Evolutionary conservation across 2,888 invertebrate species (phyloP).

Genomic region (Spodoptera exigua): DNA sequence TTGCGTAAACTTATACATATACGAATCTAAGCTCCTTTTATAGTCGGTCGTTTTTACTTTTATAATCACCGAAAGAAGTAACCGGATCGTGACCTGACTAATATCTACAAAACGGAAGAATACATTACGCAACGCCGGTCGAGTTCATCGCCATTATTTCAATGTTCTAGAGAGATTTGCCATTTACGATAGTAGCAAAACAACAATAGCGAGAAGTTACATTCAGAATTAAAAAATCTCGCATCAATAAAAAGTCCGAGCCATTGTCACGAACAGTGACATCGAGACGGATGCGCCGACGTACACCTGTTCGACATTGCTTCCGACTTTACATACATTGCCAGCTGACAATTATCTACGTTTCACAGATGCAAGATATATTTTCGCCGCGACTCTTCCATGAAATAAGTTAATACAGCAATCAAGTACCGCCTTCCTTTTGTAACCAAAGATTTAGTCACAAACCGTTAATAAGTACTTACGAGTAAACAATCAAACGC

Average conservation of each 20-base stretch:
- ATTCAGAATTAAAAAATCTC: slow-evolving; percentile 39
- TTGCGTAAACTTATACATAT: slow-evolving; percentile 36
- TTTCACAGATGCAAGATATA: slow-evolving; percentile 14
- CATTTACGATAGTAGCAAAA: slow-evolving; percentile 43
- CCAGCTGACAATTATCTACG: slow-evolving; percentile 2
- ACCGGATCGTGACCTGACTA: slow-evolving; percentile 52
- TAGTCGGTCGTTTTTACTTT: slow-evolving; percentile 28
- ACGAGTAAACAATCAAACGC: not conserved
- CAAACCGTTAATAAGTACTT: not conserved
- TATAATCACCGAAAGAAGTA: slow-evolving; percentile 48
- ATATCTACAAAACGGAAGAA: slow-evolving; percentile 51
- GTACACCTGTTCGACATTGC: slow-evolving; percentile 5
- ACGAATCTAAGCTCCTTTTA: slow-evolving; percentile 25
- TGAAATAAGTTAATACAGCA: not conserved
- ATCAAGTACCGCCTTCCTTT: not conserved
- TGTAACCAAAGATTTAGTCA: not conserved
- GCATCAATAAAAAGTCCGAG: slow-evolving; percentile 52
- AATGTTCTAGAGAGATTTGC: slow-evolving; percentile 53
- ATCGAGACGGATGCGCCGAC: slow-evolving; percentile 20
- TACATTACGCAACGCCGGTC: slow-evolving; percentile 50
- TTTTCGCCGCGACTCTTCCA: slow-evolving; percentile 1
- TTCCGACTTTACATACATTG: slow-evolving; percentile 1
- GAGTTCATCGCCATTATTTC: slow-evolving; percentile 54
- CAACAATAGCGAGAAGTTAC: slow-evolving; percentile 57
- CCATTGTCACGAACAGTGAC: slow-evolving; percentile 47